These are phyloP conservation scores for Aporophyla nigra DNA, from an alignment of 2,888 invertebrate species.

Conservation along the genomic window DNA sequence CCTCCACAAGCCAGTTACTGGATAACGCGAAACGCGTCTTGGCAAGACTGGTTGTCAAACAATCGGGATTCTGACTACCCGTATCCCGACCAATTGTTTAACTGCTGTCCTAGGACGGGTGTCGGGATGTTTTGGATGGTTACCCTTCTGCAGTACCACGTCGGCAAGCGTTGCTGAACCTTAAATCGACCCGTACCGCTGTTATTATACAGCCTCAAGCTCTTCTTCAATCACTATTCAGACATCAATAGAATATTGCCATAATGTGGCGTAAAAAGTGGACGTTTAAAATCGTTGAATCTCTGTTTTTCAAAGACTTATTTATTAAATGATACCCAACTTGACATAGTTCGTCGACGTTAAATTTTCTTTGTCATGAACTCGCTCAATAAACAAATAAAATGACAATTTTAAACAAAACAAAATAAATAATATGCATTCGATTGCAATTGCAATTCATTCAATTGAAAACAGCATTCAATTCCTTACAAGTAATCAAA, in stretches of 20 bases:
- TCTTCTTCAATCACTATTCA: background rate
- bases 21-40: background rate
- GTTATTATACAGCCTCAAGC: background rate
- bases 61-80: background rate
- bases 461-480: conserved; percentile 22
- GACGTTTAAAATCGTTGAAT: too few relatives aligned
- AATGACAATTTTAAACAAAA: conserved; percentile 16
- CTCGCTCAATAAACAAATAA: conserved; percentile 5
- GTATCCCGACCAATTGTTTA: background rate
- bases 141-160: background rate
- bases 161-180: background rate
- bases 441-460: conserved; percentile 39
- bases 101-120: background rate
- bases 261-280: background rate
- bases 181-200: background rate
- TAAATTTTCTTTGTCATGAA: too few relatives aligned
- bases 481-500: conserved; percentile 34
- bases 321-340: too few relatives aligned
- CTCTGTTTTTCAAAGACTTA: too few relatives aligned
- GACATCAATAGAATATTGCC: background rate
- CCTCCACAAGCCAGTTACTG: background rate
- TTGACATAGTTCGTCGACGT: too few relatives aligned
- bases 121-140: background rate
- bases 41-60: background rate
- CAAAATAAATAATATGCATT: conserved; percentile 27